phyloP scores from a whole-genome alignment of 2,113 vertebrate genomes.

The Petroica traversi region DNA sequence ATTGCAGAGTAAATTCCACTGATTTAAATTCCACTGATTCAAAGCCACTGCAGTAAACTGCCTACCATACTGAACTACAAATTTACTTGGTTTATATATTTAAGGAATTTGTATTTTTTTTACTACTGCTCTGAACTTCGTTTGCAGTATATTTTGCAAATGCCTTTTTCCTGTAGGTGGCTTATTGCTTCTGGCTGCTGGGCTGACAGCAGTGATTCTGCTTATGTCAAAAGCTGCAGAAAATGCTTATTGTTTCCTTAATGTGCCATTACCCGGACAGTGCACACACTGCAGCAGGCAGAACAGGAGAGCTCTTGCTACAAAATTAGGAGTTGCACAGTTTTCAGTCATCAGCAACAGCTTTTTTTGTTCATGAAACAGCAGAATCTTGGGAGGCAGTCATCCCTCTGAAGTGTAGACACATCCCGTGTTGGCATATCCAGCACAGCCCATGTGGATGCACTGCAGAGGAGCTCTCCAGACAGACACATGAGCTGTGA shows the following conservation, averaged over 20 bases:
- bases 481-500: neutral
- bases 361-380: neutral
- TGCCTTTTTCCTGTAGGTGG: neutral
- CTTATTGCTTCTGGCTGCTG: neutral
- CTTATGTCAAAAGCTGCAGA: constrained; percentile 11
- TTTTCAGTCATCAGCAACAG: neutral
- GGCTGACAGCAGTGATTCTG: neutral
- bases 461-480: too few species aligned
- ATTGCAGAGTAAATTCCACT: neutral
- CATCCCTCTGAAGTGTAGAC: neutral
- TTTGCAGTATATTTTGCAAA: constrained; percentile 13
- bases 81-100: neutral
- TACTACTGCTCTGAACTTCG: neutral
- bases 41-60: neutral
- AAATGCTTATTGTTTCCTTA: neutral
- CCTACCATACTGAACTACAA: neutral
- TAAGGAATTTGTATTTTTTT: neutral
- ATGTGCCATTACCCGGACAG: constrained; percentile 1
- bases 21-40: neutral
- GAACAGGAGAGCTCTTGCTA: neutral
- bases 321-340: neutral
- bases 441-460: neutral
- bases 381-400: neutral
- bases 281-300: neutral
- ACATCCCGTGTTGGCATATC: neutral